Percentiles rank a stretch among this genome's conserved stretches.
Evolutionary conservation across 2,113 vertebrate genomes (phyloP).

Genomic region (Sus scrofa): DNA sequence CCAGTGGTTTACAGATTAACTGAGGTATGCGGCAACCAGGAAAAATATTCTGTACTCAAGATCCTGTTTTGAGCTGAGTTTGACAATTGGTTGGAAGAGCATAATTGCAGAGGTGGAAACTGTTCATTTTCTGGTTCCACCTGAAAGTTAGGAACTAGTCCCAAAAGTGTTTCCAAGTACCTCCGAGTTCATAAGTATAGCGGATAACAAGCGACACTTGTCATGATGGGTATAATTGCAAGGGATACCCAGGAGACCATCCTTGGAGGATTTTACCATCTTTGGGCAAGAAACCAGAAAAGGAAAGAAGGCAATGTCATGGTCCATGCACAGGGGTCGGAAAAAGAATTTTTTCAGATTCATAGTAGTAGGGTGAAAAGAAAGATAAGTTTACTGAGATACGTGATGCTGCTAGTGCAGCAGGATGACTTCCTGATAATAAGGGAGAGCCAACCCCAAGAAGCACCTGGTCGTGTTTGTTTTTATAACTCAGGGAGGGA

Average conservation of each 20-base stretch:
- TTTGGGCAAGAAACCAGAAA: not conserved
- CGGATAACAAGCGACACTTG: not conserved
- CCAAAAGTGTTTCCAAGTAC: constrained; percentile 29
- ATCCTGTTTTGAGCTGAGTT: constrained; percentile 73
- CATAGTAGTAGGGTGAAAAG: no score
- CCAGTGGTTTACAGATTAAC: constrained; percentile 64
- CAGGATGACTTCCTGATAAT: no score
- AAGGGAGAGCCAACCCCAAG: no score
- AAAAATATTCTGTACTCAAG: constrained; percentile 67
- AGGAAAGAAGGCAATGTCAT: not conserved
- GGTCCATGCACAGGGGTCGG: no score
- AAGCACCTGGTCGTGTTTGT: no score
- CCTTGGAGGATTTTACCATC: not conserved
- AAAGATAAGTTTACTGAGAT: no score
- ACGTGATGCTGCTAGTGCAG: no score
- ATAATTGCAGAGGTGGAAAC: constrained; percentile 51
- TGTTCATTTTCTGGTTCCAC: constrained; percentile 69
- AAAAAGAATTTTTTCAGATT: no score
- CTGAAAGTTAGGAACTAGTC: constrained; percentile 48
- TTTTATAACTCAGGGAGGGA: no score
- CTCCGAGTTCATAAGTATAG: not conserved
- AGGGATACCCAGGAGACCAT: not conserved
- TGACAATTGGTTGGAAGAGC: constrained; percentile 66
- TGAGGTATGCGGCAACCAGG: constrained; percentile 8
- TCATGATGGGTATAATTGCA: not conserved